Evolutionary conservation across 2,797 vertebrate genomes (phyloP), one percentile per base, ranked within the genome.

Genomic region (Lindbergichthys nudifrons): DNA sequence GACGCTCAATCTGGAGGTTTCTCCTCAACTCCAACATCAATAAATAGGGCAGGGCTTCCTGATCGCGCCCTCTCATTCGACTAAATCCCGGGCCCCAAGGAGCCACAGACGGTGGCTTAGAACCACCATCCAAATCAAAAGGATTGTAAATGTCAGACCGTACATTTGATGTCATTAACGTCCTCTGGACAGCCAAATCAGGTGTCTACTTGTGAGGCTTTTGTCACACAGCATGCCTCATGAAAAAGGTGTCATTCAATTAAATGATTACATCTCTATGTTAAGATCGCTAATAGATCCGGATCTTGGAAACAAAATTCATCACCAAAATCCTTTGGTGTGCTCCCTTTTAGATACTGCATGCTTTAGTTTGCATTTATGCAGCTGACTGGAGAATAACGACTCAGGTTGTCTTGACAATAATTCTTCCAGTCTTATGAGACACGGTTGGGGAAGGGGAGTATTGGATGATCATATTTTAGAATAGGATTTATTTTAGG

Each of bases 151-250:
- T 66, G 30, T 75, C 77, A 23, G 70, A 73, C 68, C 80, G 84
- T 77, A 71, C 39, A 73, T 56, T 66, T 70, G 69, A 85, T 83
- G 81, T 80, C 64, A 67, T 76, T 81, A 70, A 64, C 47, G 81
- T 91, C 91, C 85, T 92, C 88, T 81, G 75, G 79, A 90, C 73
- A 45, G 74, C 82, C 86, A 80, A 54, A 82, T 75, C 23, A 75
- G 79, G 64, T 64, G 74, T 80, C 72, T 80, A 78, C 70, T 65
- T 72, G 36, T 64, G 75, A 91, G 88, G 87, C 85, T 82, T 86
- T 87, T 85, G 84, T 92, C 77, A 85, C 75, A 85, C 83, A 87
- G 81, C 77, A 73, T 61, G 80, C 87, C 91, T 90, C 84, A 41
- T 73, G 54, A 75, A 65, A 87, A 87, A 87, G 75, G 79, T 76